Evolutionary conservation across 92 coral and sea anemone genomes (phyloP), one percentile per base, ranked within the genome.

Genomic region (Anthopleura xanthogrammica): DNA sequence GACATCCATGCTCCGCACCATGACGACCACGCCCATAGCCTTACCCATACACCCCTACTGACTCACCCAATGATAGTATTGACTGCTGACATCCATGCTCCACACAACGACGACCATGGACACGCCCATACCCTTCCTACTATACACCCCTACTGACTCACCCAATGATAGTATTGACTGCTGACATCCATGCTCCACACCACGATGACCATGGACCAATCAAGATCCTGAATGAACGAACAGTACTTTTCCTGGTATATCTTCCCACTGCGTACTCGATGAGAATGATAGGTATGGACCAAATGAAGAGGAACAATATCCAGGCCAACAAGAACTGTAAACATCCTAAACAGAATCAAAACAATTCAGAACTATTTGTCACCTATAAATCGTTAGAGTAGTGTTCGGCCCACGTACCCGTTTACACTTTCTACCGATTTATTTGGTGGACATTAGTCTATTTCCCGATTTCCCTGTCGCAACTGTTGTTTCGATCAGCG

Each of bases 181-280:
- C 76, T 1, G 84, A 83, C 89, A 93, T 89, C 97, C 97, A 93
- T n/a, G 91, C 97, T 4, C 97, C 97, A 68, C 97, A 93, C 97
- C 97, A 93, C 16, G 85, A 62, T 14, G 93, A 93, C 95, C 94
- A 85, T 11, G 95, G 95, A 12, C 97, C 97, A 74, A 91, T 55
- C 74, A 93, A 88, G 13, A 82, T 68, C 41, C 95, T 83, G 89
- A 93, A 93, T 11, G 97, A 87, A 82, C 89, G 94, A 50, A 93
- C 85, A 1, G 97, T 90, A 29, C 91, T 90, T 52, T 89, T 87
- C 64, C 89, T 86, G 57, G 97, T 93, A 77, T 75, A 93, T 17
- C 95, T 92, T 20, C 97, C 97, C 43, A 93, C 97, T 16, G 93
- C 88, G 77, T 91, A 93, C 85, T 93, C 97, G 12, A 87, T 84